Conservation (phyloP, 2,113 vertebrate species). For the Okapia johnstoni region DNA sequence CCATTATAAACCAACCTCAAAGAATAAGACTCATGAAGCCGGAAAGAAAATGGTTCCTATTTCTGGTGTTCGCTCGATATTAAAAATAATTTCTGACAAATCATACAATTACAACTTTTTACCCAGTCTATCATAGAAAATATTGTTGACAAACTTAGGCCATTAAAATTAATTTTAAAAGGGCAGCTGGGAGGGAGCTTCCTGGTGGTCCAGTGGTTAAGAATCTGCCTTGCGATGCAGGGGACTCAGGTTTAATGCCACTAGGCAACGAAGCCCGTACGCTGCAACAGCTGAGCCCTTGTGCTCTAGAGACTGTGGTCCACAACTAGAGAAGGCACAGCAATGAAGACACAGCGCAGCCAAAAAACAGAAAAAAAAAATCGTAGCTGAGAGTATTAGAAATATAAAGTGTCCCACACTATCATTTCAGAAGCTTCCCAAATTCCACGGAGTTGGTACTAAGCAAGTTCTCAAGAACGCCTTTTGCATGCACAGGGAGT, state of each 20-base stretch:
- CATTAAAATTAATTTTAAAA: too few relatives aligned
- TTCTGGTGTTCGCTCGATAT: not conserved
- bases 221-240: not conserved
- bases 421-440: not conserved
- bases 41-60: not conserved
- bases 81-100: not conserved
- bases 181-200: not conserved
- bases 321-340: not conserved
- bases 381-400: not conserved
- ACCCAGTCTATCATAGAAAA: not conserved
- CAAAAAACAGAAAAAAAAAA: not conserved
- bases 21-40: not conserved
- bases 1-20: not conserved
- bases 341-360: accelerated
- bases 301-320: not conserved
- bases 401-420: accelerated
- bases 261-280: not conserved
- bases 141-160: not conserved
- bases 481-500: accelerated
- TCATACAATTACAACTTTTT: not conserved
- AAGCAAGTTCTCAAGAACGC: not conserved
- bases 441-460: accelerated
- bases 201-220: not conserved
- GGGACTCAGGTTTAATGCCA: not conserved
- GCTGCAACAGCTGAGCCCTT: not conserved